Conservation (phyloP, 1,140 invertebrate species). For the honey bee (Apis mellifera) region Amel_HAv3.1 CM009931.2:5703501-5704000, state of each 20-base stretch:
- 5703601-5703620: not conserved
- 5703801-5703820: slow-evolving; percentile 15
- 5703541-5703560: too few relatives aligned
- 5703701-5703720: not conserved
- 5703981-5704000: too few relatives aligned
- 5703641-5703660: not conserved
- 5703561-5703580: not conserved
- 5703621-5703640: not conserved
- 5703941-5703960: not conserved
- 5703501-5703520: too few relatives aligned
- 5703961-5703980: not conserved
- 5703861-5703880: slow-evolving; percentile 10
- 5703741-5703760: not conserved
- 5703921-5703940: not conserved
- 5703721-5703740: not conserved
- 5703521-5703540: not conserved
- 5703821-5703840: not conserved
- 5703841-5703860: not conserved
- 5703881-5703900: slow-evolving; percentile 11
- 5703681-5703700: not conserved
- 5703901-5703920: not conserved
- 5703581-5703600: not conserved
- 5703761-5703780: slow-evolving; percentile 15
- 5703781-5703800: slow-evolving; percentile 5
- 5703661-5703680: not conserved